Conservation (phyloP, 2,113 vertebrate genomes). For the Sigmodon hispidus region DNA sequence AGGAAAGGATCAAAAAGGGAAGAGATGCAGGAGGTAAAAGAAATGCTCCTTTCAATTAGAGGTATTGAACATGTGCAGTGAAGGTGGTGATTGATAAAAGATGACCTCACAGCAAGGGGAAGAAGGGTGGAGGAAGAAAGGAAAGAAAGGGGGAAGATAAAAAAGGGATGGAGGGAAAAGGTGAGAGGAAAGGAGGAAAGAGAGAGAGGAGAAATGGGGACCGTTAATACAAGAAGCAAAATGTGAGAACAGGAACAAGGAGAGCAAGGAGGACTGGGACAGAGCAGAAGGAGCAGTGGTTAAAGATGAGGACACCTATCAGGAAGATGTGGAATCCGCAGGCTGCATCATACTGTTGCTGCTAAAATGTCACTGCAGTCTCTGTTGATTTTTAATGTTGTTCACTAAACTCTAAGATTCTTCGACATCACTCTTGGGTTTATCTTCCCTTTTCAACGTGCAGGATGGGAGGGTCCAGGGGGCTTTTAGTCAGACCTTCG, state of each 20-base stretch:
- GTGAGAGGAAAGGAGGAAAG: background rate
- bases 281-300: conserved; percentile 52
- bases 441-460: conserved; percentile 85
- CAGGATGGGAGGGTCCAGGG: conserved; percentile 83
- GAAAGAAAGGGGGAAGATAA: background rate
- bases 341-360: conserved; percentile 91
- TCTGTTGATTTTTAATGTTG: conserved; percentile 82
- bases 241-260: conserved; percentile 71
- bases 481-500: conserved; percentile 95
- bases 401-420: conserved; percentile 89
- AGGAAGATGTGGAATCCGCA: conserved; percentile 85
- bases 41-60: conserved; percentile 22
- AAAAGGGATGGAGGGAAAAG: conserved; percentile 19
- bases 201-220: conserved; percentile 64
- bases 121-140: too few species aligned
- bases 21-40: conserved; percentile 15
- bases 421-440: conserved; percentile 86
- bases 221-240: conserved; percentile 57
- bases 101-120: background rate
- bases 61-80: background rate
- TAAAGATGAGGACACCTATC: conserved; percentile 80
- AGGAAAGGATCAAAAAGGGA: conserved; percentile 16
- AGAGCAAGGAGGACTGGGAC: background rate
- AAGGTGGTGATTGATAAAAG: background rate
- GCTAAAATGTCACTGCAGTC: conserved; percentile 91